Percentiles rank a stretch among this genome's conserved stretches.
phyloP scores from a whole-genome alignment of 2,113 vertebrate species.

The Pleuronectes platessa region DNA sequence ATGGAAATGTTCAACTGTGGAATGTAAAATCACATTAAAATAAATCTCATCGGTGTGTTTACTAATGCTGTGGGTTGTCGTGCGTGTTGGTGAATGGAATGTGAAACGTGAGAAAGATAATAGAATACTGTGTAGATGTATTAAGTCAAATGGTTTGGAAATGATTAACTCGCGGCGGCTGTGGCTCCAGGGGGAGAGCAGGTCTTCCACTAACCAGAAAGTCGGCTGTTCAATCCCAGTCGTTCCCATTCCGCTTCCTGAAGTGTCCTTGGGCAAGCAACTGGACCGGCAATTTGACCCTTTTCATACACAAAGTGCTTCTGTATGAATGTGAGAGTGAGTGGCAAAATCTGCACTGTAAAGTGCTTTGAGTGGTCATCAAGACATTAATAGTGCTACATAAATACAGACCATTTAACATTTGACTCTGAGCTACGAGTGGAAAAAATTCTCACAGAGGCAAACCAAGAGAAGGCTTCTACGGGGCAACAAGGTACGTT shows the following conservation, averaged over 20 bases:
- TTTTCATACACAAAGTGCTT: too few relatives aligned
- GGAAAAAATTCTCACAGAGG: background rate
- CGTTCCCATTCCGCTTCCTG: too few relatives aligned
- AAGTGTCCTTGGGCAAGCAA: too few relatives aligned
- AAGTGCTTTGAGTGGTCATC: too few relatives aligned
- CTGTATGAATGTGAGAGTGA: too few relatives aligned
- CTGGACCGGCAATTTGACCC: too few relatives aligned
- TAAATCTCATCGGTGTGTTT: conserved; percentile 82
- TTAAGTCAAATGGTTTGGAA: background rate
- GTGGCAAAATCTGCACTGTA: too few relatives aligned
- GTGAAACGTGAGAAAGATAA: background rate
- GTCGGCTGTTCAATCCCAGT: too few relatives aligned
- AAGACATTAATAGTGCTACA: too few relatives aligned
- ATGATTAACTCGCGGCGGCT: background rate
- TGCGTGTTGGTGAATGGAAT: background rate
- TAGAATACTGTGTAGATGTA: background rate
- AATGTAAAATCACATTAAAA: conserved; percentile 81
- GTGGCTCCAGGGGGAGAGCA: too few relatives aligned
- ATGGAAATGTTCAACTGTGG: conserved; percentile 79
- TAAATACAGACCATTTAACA: too few relatives aligned
- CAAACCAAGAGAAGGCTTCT: background rate
- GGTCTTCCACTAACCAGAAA: too few relatives aligned
- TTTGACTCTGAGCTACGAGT: background rate
- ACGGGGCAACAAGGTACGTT: background rate
- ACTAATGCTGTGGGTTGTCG: conserved; percentile 51